These are phyloP conservation scores for Catotricha subobsoleta DNA, from an alignment of 2,888 invertebrate genomes.

Conservation along the genomic window DNA sequence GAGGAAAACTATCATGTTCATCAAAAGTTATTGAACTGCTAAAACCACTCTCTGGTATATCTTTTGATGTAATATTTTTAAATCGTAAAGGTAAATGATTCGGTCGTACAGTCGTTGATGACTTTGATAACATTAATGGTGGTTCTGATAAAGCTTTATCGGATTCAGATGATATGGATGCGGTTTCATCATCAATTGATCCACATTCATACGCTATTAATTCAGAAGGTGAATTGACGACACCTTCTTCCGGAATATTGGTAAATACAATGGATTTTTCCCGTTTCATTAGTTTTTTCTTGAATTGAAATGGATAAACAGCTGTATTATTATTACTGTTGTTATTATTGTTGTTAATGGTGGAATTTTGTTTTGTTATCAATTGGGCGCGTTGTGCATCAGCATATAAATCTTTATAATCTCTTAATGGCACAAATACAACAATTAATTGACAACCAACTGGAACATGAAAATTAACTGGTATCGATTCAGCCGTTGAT, in stretches of 20 bases:
- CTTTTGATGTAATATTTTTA: constrained; percentile 27
- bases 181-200: background rate
- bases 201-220: background rate
- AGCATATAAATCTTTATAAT: constrained; percentile 35
- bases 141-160: background rate
- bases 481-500: constrained; percentile 54
- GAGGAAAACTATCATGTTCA: constrained; percentile 34
- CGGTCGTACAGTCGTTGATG: constrained; percentile 23
- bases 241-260: constrained; percentile 65
- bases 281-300: constrained; percentile 43
- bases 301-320: constrained; percentile 23
- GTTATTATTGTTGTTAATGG: background rate
- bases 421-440: constrained; percentile 50
- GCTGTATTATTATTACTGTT: background rate
- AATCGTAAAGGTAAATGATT: constrained; percentile 39
- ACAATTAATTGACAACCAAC: constrained; percentile 62
- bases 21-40: constrained; percentile 34
- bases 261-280: constrained; percentile 67
- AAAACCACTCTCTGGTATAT: constrained; percentile 27
- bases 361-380: constrained; percentile 15
- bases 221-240: too few species aligned
- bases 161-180: too few species aligned
- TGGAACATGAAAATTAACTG: constrained; percentile 52
- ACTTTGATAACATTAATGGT: background rate
- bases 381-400: constrained; percentile 30